These are phyloP conservation scores for Polyodon spathula DNA, from an alignment of 2,113 vertebrate genomes.

Conservation along the genomic window DNA sequence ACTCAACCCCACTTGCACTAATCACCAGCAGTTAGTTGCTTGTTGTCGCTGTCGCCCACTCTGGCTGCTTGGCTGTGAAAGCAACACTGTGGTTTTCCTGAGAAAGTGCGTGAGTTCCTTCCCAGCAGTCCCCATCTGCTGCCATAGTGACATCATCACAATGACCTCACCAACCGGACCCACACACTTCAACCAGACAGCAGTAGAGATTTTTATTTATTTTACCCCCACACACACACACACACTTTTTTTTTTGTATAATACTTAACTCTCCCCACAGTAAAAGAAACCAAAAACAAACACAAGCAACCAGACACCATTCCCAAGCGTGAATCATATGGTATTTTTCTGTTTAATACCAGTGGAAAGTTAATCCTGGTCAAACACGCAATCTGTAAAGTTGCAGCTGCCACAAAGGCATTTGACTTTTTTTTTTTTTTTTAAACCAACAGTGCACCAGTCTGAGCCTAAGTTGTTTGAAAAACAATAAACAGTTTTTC, in stretches of 20 bases:
- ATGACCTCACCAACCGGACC: constrained; percentile 18
- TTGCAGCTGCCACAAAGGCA: neutral
- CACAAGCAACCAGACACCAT: neutral
- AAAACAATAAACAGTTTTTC: no score
- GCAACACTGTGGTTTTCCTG: constrained; percentile 11
- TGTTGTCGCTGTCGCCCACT: constrained; percentile 25
- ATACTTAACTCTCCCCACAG: neutral
- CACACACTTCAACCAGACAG: neutral
- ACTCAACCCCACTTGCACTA: constrained; percentile 24
- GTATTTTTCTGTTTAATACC: neutral
- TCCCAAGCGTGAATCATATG: neutral
- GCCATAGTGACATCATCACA: constrained; percentile 8
- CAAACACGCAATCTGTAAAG: neutral
- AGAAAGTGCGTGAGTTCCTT: neutral
- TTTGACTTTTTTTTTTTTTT: neutral
- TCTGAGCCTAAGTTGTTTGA: no score
- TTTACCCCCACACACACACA: neutral
- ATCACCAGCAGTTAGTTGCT: neutral
- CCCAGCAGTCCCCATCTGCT: constrained; percentile 8
- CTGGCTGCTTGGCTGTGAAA: constrained; percentile 23
- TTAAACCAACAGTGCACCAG: no score
- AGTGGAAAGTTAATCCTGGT: neutral
- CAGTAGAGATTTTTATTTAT: neutral
- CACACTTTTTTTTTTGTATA: neutral
- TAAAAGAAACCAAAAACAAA: neutral